Base-by-base conservation (phyloP, 2,888 invertebrate genomes). In the Pyrocoelia pectoralis region DNA sequence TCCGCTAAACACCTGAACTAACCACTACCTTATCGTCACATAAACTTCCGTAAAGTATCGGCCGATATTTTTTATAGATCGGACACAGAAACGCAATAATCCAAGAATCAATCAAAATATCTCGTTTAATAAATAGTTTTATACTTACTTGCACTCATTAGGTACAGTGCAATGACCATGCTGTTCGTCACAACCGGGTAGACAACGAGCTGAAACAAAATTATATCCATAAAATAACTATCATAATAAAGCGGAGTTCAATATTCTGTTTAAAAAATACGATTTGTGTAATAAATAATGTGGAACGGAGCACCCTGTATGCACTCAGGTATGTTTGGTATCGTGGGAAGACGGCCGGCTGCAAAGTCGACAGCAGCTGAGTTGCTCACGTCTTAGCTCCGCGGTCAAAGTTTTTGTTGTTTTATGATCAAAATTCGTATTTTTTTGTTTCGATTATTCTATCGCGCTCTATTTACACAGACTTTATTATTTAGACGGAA, bases 141-240 rank as follows among this genome's bases (percentile, higher is more conserved):
- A 56, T 86, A 95, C 96, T 95, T 89, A 97, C 96, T 88, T 88
- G 95, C 98, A 98, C 84, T 96, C 94, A 86, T 94, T 92, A 79
- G 98, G 97, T 81, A 89, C 88, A 79, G 87, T 89, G 86, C 97
- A 98, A 84, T 90, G 90, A 79, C 97, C 97, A 84, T 96, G 93
- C 80, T 89, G 88, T 74, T 89, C 86, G 84, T 94, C 91, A 86
- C 98, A 98, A 82, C 97, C 97, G 79, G 93, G 90, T 83, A 92
- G 85, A 85, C 98, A 98, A 78, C 91, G 90, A 78, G 97, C 97
- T 97, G 87, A 74, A 89, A 92, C 84, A 58, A 63, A 63, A 50
- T 50, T 50, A 19, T 24, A 6, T 50, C 9, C 12, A 50, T 18
- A 50, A 50, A 19, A 50, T 24, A 28, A 50, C 14, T 1, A 40